Evolutionary conservation across 2,797 vertebrate species (phyloP), one percentile per base, ranked within the genome.

Genomic region (Takifugu ocellatus): DNA sequence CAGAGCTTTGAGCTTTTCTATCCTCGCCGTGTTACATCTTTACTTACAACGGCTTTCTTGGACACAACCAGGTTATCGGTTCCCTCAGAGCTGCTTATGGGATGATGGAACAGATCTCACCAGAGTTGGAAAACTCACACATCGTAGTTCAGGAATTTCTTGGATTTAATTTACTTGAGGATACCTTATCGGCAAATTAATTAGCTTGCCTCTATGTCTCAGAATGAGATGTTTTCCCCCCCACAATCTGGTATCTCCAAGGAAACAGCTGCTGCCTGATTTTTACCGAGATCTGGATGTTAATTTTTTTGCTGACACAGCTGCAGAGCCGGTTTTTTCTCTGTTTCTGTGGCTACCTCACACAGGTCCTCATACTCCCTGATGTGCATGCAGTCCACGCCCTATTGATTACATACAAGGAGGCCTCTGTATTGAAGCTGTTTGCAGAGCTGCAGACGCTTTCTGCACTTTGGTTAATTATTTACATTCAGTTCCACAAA

Each of bases 391-490:
- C 71, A 43, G 61, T 72, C 77, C 56, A 56, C 51, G 51, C 68
- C 64, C 79, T 83, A 88, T 89, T 74, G 87, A 87, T 87, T 76
- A 78, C 53, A 76, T 52, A 70, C 57, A 75, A 74, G 77, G 68
- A 72, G 70, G 76, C 66, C 71, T 59, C 52, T 63, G 74, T 77
- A 78, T 78, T 74, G 77, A 84, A 84, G 77, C 62, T 75, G 74
- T 84, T 84, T 78, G 72, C 66, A 65, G 77, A 79, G 68, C 73
- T 77, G 68, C 76, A 87, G 85, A 88, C 87, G 77, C 79, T 85
- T 85, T 88, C 89, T 86, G 62, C 54, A 55, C 69, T 72, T 86
- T 74, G 81, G 78, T 84, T 84, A 85, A 85, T 88, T 84, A 86
- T 89, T 88, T 86, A 85, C 79, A 83, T 84, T 85, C 25, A n/a